Evolutionary conservation across 2,113 vertebrate species (phyloP), one percentile per base, ranked within the genome.

Genomic region (Stegostoma tigrinum): DNA sequence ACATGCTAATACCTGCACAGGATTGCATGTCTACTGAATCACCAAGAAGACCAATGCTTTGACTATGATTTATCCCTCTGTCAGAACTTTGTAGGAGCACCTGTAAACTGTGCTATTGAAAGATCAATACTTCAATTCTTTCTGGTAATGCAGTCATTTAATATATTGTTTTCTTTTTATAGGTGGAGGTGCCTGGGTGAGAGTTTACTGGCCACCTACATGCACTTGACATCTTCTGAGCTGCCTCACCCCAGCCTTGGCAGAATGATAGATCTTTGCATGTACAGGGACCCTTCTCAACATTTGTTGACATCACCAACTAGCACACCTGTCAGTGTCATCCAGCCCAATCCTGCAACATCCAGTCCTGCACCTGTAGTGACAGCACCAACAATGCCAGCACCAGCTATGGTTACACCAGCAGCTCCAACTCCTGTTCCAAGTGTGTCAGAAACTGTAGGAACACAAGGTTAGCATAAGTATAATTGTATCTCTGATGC

Each of bases 121-220:
- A 83, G 80, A 38, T 17, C 61, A 66, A 7, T 93, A n/a, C 61
- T 93, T 66, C 61, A 90, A 0, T 93, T 66, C n/a, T 61, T 66
- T 17, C n/a, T n/a, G 61, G 52, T 38, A 66, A 66, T n/a, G 52
- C 55, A 48, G 75, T 38, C 66, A 68, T 42, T 95, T 42, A 85
- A 45, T 83, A 61, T 85, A 24, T 83, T 83, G 24, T 66, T 83
- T n/a, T 52, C 34, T 96, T 78, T 89, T 86, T 96, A 52, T 96
- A 99, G 99, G 94, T 99, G 99, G 99, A 99, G 98, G 97, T 98
- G 98, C 96, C 97, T 99, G 0, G 99, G 99, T 0, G 99, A 99
- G 97, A 98, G 98, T 96, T 96, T 99, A 90, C 97, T 99, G 96
- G 98, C 98, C 48, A 99, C 98, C 98, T 99, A 99, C 97, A 97